Conservation (phyloP, 1,140 invertebrate species). For the Pseudoatta argentina region DNA sequence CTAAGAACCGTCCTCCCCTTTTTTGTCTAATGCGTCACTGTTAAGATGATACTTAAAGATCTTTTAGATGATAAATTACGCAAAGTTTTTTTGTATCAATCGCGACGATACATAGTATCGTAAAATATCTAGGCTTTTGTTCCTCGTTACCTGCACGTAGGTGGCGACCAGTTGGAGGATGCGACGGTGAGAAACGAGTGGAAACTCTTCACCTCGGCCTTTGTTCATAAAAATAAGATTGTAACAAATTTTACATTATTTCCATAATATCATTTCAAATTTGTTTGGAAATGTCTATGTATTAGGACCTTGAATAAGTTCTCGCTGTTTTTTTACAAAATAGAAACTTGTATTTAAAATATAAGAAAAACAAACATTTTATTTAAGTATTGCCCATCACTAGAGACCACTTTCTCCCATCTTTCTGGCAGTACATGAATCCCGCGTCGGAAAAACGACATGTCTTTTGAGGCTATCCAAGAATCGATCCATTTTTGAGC, state of each 20-base stretch:
- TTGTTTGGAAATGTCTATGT: background rate
- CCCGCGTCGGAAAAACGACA: no score
- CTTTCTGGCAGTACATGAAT: no score
- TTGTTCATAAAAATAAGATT: background rate
- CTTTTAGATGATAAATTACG: slow-evolving; percentile 74
- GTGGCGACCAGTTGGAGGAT: slow-evolving; percentile 49
- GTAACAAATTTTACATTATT: background rate
- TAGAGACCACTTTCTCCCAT: no score
- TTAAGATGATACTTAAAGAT: slow-evolving; percentile 37
- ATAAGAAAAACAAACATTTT: no score
- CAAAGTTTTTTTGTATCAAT: slow-evolving; percentile 69
- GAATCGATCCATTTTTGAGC: no score
- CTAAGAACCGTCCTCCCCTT: slow-evolving; percentile 17
- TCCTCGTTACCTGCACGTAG: slow-evolving; percentile 55
- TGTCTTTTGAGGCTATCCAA: no score
- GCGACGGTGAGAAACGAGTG: background rate
- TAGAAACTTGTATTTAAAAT: no score
- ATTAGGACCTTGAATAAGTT: no score
- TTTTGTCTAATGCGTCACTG: slow-evolving; percentile 49
- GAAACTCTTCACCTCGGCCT: background rate
- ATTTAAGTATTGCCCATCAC: no score
- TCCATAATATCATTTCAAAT: background rate
- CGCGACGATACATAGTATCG: slow-evolving; percentile 35
- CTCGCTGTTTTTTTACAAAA: no score
- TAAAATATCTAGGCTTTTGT: slow-evolving; percentile 62